Conservation (phyloP, 2,888 invertebrate species). For the Hecatera dysodea region DNA sequence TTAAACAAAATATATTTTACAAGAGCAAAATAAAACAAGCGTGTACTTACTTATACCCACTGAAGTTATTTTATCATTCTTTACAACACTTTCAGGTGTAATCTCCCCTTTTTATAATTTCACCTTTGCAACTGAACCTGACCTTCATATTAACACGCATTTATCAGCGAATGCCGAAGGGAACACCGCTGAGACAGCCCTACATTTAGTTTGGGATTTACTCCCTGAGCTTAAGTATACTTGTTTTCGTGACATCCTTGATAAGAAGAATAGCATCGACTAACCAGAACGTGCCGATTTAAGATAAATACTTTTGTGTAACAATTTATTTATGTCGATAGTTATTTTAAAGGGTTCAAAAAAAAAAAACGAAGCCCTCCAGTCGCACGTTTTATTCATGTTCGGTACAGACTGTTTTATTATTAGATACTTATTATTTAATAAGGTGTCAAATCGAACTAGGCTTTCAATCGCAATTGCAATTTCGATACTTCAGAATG, state of each 20-base stretch:
- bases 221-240: neutral
- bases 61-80: neutral
- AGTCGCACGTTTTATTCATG: neutral
- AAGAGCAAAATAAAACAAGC: neutral
- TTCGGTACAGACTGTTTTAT: neutral
- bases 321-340: neutral
- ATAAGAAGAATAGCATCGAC: neutral
- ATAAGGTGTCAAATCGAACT: neutral
- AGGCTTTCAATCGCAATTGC: neutral
- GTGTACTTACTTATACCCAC: no score
- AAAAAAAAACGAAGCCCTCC: neutral
- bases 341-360: neutral
- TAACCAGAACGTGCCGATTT: neutral
- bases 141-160: neutral
- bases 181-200: neutral
- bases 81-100: neutral
- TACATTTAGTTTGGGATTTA: slow-evolving; percentile 3
- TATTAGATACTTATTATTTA: no score
- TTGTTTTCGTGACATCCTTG: neutral
- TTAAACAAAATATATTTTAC: neutral
- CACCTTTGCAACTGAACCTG: slow-evolving; percentile 9
- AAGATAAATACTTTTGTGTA: neutral
- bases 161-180: neutral
- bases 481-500: neutral
- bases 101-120: neutral